phyloP scores from a whole-genome alignment of 2,797 vertebrate genomes.

The Bryconaethiops microstoma region DNA sequence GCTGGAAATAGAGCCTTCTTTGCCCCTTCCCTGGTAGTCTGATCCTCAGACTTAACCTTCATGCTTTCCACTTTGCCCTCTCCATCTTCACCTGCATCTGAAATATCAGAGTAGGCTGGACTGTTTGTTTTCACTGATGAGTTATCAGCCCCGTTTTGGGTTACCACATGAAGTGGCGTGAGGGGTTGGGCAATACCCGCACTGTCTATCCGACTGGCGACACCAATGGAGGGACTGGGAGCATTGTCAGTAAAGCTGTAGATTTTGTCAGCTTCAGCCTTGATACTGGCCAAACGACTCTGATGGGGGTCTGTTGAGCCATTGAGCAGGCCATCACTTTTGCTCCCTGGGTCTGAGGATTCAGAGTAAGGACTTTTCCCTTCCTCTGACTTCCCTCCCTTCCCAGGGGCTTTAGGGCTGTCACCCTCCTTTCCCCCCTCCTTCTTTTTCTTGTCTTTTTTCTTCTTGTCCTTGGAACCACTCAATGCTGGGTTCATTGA shows the following conservation, averaged over 20 bases:
- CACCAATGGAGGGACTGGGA: conserved; percentile 94
- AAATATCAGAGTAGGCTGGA: conserved; percentile 97
- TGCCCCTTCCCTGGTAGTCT: conserved; percentile 88
- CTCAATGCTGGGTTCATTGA: conserved; percentile 82
- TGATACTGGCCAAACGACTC: conserved; percentile 96
- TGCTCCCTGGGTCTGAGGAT: conserved; percentile 75
- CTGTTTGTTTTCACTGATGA: conserved; percentile 97
- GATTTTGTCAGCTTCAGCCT: conserved; percentile 97
- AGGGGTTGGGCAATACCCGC: conserved; percentile 86
- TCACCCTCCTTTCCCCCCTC: conserved; percentile 86
- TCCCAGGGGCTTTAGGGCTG: conserved; percentile 84
- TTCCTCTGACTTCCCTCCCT: conserved; percentile 83
- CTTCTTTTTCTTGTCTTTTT: conserved; percentile 95
- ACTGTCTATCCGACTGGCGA: conserved; percentile 89
- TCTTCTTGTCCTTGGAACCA: conserved; percentile 94
- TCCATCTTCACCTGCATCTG: conserved; percentile 95
- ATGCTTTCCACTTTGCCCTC: conserved; percentile 89
- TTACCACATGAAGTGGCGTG: conserved; percentile 88
- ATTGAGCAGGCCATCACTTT: conserved; percentile 84
- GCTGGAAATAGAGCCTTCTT: conserved; percentile 94
- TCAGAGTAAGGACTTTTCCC: conserved; percentile 91
- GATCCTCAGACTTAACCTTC: conserved; percentile 91
- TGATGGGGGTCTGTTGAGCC: conserved; percentile 94
- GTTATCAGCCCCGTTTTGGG: conserved; percentile 95
- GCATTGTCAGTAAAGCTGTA: conserved; percentile 98